Evolutionary conservation across 2,113 vertebrate genomes (phyloP).

Genomic region (Nerophis ophidion): DNA sequence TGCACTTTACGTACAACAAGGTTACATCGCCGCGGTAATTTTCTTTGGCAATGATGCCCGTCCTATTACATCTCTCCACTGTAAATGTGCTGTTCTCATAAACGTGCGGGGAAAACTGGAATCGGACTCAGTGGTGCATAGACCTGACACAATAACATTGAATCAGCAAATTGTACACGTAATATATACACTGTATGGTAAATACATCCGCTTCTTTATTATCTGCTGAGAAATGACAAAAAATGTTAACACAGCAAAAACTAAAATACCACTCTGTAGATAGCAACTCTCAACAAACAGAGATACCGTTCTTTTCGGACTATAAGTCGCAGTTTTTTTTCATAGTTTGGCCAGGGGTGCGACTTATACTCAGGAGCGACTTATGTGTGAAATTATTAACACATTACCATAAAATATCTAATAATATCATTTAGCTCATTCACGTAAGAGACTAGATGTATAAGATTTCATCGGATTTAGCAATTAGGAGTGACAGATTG

Average conservation of each 20-base stretch:
- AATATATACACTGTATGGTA: neutral
- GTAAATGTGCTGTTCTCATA: neutral
- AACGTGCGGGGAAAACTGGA: neutral
- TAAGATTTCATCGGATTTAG: too few species aligned
- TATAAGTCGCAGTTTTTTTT: too few species aligned
- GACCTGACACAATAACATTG: neutral
- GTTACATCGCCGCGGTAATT: constrained; percentile 38
- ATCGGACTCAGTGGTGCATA: neutral
- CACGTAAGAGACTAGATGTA: too few species aligned
- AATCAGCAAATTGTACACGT: neutral
- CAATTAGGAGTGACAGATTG: too few species aligned
- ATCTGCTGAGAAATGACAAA: neutral
- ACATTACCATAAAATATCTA: too few species aligned
- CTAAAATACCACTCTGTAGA: neutral
- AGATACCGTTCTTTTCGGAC: too few species aligned
- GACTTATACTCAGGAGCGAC: too few species aligned
- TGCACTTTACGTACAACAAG: constrained; percentile 50
- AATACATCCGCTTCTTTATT: neutral
- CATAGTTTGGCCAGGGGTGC: too few species aligned
- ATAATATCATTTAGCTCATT: too few species aligned
- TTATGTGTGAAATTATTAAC: too few species aligned
- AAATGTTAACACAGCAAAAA: neutral
- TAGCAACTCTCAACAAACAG: too few species aligned
- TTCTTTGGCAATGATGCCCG: constrained; percentile 29
- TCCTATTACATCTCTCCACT: constrained; percentile 26